These are phyloP conservation scores for Trichomycterus rosablanca DNA, from an alignment of 2,113 vertebrate genomes.

Conservation along the genomic window DNA sequence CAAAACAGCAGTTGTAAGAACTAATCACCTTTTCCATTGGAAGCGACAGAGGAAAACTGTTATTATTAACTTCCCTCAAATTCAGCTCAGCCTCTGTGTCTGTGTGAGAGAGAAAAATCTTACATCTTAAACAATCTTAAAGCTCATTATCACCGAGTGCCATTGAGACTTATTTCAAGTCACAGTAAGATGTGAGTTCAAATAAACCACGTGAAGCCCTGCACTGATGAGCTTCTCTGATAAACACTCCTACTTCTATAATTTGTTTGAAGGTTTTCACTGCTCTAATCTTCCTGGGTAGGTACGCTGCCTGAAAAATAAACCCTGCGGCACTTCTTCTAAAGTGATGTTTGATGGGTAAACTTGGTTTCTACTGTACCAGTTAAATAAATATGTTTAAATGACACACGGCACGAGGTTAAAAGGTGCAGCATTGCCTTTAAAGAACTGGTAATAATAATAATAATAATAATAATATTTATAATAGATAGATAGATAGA, in stretches of 20 bases:
- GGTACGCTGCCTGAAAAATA: constrained; percentile 34
- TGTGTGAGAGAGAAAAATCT: constrained; percentile 39
- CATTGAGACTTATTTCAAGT: constrained; percentile 49
- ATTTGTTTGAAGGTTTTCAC: constrained; percentile 33
- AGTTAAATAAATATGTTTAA: constrained; percentile 44
- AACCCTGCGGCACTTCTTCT: constrained; percentile 44
- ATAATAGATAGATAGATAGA: too few species aligned
- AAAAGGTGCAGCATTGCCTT: too few species aligned
- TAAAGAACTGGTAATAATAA: too few species aligned
- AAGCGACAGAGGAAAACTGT: constrained; percentile 25
- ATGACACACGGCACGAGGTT: too few species aligned
- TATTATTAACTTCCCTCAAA: constrained; percentile 30
- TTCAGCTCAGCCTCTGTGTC: neutral
- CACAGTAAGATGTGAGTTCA: constrained; percentile 43
- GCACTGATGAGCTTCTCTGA: constrained; percentile 36
- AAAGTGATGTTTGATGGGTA: constrained; percentile 41
- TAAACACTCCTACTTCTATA: constrained; percentile 25
- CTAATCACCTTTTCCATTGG: constrained; percentile 28
- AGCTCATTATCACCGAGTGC: constrained; percentile 67
- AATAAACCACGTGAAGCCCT: constrained; percentile 37
- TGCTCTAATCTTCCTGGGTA: constrained; percentile 31
- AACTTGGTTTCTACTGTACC: constrained; percentile 44
- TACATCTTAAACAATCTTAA: constrained; percentile 57
- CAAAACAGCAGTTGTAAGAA: constrained; percentile 33
- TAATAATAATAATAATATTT: too few species aligned